These are phyloP conservation scores for Parnassius orleans DNA, from an alignment of 2,888 invertebrate genomes.

Conservation along the genomic window DNA sequence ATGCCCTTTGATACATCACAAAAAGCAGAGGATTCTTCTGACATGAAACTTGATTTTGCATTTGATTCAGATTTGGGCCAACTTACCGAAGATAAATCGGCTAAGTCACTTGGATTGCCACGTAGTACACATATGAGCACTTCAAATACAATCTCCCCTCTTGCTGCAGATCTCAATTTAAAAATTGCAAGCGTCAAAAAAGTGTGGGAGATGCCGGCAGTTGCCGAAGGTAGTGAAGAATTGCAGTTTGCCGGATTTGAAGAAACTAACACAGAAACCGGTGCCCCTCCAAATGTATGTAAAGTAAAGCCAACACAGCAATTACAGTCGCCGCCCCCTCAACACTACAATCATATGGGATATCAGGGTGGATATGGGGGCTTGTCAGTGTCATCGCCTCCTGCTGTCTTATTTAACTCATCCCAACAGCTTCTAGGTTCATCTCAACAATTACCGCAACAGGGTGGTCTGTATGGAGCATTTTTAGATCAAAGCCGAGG, in stretches of 20 bases:
- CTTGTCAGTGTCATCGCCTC: conserved; percentile 92
- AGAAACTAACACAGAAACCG: conserved; percentile 68
- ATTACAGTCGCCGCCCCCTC: conserved; percentile 85
- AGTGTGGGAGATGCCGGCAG: conserved; percentile 91
- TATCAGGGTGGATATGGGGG: conserved; percentile 89
- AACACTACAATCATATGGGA: conserved; percentile 84
- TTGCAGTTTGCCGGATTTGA: conserved; percentile 70
- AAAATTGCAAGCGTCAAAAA: conserved; percentile 97
- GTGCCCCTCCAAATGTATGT: conserved; percentile 86
- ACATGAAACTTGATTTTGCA: conserved; percentile 95
- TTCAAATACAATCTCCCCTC: conserved; percentile 87
- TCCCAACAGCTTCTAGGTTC: conserved; percentile 82
- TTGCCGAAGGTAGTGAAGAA: conserved; percentile 81
- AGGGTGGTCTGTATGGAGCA: conserved; percentile 90
- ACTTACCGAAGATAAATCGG: conserved; percentile 86
- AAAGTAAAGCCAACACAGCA: conserved; percentile 93
- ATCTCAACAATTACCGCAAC: conserved; percentile 83
- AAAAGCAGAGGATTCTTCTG: conserved; percentile 88
- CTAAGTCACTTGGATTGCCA: conserved; percentile 74
- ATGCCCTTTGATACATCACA: conserved; percentile 82
- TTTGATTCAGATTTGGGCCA: conserved; percentile 92
- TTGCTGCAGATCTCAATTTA: conserved; percentile 94
- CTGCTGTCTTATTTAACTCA: conserved; percentile 90
- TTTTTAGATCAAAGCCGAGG: conserved; percentile 89
- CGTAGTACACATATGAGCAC: conserved; percentile 83